Evolutionary conservation across 2,888 invertebrate species (phyloP).

Genomic region (Heliconius cydno): DNA sequence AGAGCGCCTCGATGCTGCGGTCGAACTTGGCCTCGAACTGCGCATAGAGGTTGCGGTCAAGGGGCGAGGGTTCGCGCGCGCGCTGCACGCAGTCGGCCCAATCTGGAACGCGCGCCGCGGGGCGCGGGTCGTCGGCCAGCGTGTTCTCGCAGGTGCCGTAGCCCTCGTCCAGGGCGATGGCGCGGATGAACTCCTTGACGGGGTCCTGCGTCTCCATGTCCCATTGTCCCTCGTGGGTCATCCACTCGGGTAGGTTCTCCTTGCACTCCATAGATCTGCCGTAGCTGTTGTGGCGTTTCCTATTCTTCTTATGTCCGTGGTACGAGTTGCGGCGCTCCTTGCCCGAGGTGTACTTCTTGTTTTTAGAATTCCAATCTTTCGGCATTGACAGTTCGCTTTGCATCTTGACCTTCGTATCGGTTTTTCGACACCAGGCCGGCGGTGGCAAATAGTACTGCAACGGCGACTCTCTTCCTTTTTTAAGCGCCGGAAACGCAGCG

Average conservation of each 20-base stretch:
- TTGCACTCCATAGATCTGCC: constrained; percentile 75
- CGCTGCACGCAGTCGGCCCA: constrained; percentile 71
- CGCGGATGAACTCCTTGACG: constrained; percentile 77
- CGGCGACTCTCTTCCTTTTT: constrained; percentile 77
- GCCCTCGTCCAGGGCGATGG: constrained; percentile 77
- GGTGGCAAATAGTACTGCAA: constrained; percentile 76
- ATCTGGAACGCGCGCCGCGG: constrained; percentile 62
- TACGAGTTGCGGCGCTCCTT: constrained; percentile 77
- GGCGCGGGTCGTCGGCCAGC: constrained; percentile 64
- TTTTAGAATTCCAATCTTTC: constrained; percentile 72
- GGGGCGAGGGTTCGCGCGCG: constrained; percentile 62
- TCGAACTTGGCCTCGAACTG: constrained; percentile 87
- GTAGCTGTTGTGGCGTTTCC: constrained; percentile 72
- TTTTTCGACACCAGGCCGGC: constrained; percentile 75
- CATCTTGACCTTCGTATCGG: constrained; percentile 69
- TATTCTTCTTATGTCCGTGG: constrained; percentile 70
- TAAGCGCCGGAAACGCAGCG: constrained; percentile 89
- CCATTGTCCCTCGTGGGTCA: constrained; percentile 80
- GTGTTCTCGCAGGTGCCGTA: constrained; percentile 82
- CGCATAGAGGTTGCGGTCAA: constrained; percentile 82
- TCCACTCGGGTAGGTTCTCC: constrained; percentile 82
- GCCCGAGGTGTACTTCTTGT: constrained; percentile 66
- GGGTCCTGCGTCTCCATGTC: constrained; percentile 79
- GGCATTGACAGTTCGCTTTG: constrained; percentile 69
- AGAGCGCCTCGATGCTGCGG: constrained; percentile 86